Evolutionary conservation across 1,140 invertebrate genomes (phyloP), one percentile per base, ranked within the genome.

Genomic region (Lucilia cuprina): DNA sequence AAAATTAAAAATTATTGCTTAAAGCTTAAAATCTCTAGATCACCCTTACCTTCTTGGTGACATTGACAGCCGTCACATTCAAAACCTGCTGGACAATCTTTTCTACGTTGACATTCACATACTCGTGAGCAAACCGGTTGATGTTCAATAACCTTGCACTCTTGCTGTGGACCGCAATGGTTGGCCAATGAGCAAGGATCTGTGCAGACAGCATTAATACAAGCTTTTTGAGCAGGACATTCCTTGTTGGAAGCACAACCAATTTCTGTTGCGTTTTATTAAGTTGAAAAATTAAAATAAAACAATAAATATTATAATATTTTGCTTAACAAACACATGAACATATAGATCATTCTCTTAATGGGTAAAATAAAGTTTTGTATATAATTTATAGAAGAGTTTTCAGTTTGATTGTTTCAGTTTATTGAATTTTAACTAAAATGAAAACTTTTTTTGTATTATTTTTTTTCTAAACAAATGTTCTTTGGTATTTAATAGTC

Each of bases 171-270:
- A 70, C 95, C 95, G 87, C 95, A 96, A 8, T 95, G 94, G 75
- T 94, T 95, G 74, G 93, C 92, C 87, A 96, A 97, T 96, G 93
- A 25, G 87, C 95, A 96, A 17, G 95, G 95, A 91, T 96, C 94
- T 55, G 91, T 92, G 87, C 95, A 96, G 85, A 92, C 94, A 85
- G 94, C 92, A 85, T 93, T 93, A 83, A 94, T 92, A 87, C 95
- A 96, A 21, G 95, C 93, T 86, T 93, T 91, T 87, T 94, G 93
- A 86, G 93, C 94, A 1, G 94, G 91, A 87, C 95, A 96, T 89
- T 96, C 94, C 0, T 93, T 92, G 89, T 95, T 94, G 19, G 93
- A 93, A 80, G 92, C 88, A 88, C 96, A 97, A 89, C 94, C 95
- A 86, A 95, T 93, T 92, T 95, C 95, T 92, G 12, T 70, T 25